Evolutionary conservation across 2,113 vertebrate genomes (phyloP), one percentile per base, ranked within the genome.

Genomic region (Rhinichthys klamathensis): DNA sequence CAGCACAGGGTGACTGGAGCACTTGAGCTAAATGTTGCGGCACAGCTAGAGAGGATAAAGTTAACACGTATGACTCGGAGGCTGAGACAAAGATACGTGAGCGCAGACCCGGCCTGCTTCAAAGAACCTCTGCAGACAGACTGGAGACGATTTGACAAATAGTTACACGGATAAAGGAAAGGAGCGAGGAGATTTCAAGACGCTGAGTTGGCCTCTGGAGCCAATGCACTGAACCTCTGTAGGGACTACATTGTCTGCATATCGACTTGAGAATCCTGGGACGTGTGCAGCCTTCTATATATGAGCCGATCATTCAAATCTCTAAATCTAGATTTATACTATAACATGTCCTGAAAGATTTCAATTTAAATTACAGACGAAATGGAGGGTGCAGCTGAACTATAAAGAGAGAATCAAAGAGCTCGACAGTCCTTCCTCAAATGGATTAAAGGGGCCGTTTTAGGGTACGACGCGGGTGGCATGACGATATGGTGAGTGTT

Each of bases 121-220:
- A 82, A 82, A 82, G 80, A 69, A 54, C 46, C 11, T 69, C 44
- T 16, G 80, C 61, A 82, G 80, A 82, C 80, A 82, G 80, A 38
- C 80, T 82, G 80, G 63, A 82, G 80, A 69, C 80, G 41, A 82
- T 51, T n/a, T 69, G 80, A 82, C 80, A 82, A 49, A 82, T 82
- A 82, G 80, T 54, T 54, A 67, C 41, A 82, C 10, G 63, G 80
- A 82, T 82, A 69, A 81, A 82, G 61, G 11, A 69, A 77, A 77
- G 25, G 9, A 56, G 23, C 27, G 10, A n/a, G 41, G 63, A 51
- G 80, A 54, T 82, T 69, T 65, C 63, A 54, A 8, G 80, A n/a
- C 1, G 6, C 41, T n/a, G 27, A 63, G 8, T 69, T 69, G 79
- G 44, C 41, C 60, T 69, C 44, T 67, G 60, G 78, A 65, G 58